Conservation (phyloP, 2,888 invertebrate genomes). For the Encarsia formosa region DNA sequence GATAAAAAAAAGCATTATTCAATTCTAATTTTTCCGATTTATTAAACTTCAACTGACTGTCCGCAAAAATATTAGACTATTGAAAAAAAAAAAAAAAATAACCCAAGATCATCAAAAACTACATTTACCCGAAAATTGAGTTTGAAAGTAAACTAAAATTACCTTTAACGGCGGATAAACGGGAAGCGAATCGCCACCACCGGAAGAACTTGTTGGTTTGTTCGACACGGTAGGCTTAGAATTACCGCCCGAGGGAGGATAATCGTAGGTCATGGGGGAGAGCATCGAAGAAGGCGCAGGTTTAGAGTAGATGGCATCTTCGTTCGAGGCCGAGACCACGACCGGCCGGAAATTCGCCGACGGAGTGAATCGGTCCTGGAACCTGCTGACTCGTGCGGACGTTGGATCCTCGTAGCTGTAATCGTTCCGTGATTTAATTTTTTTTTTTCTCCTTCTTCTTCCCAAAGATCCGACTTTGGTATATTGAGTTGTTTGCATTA, state of each 20-base stretch:
- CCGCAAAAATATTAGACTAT: no score
- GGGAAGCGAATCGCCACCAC: slow-evolving; percentile 15
- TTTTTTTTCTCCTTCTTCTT: no score
- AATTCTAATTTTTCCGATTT: no score
- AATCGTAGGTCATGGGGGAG: slow-evolving; percentile 32
- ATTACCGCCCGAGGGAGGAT: slow-evolving; percentile 18
- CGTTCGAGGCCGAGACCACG: slow-evolving; percentile 1
- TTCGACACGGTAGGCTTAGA: slow-evolving; percentile 23
- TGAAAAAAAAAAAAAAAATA: no score
- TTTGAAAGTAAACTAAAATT: no score
- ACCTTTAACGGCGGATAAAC: slow-evolving; percentile 4
- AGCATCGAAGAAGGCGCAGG: no score
- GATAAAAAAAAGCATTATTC: no score
- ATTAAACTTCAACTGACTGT: no score
- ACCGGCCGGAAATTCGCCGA: slow-evolving; percentile 37
- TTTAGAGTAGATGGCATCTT: slow-evolving; percentile 27
- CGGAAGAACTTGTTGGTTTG: slow-evolving; percentile 3
- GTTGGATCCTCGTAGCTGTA: slow-evolving; percentile 34
- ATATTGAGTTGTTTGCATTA: slow-evolving; percentile 28
- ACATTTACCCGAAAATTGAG: no score
- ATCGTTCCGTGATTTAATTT: no score
- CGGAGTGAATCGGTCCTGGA: slow-evolving; percentile 44
- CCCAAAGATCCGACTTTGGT: no score
- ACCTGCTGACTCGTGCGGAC: slow-evolving; percentile 28
- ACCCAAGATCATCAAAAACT: no score